Evolutionary conservation across 2,113 vertebrate genomes (phyloP).

Genomic region (Limnothrissa miodon): DNA sequence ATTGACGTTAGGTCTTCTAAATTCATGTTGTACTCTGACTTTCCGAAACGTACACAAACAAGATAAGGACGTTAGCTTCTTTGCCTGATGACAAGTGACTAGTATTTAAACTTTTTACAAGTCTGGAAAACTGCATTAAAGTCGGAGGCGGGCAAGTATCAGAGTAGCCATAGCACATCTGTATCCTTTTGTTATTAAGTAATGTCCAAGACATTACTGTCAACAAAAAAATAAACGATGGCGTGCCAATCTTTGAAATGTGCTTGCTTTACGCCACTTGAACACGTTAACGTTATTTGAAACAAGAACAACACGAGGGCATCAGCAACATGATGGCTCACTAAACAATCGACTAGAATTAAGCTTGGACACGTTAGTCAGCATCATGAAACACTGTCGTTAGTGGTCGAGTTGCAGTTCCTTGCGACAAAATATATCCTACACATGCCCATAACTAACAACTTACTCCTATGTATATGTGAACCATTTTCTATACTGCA

Average conservation of each 20-base stretch:
- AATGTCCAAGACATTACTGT: not conserved
- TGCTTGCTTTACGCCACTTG: not conserved
- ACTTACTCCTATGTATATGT: not conserved
- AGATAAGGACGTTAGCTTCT: not conserved
- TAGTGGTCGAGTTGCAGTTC: not conserved
- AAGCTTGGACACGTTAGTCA: not conserved
- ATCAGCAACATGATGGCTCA: not conserved
- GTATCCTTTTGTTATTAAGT: not conserved
- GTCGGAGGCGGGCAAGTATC: not conserved
- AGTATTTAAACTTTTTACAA: not conserved
- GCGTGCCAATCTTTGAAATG: not conserved
- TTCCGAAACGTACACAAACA: not conserved
- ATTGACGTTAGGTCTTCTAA: not conserved
- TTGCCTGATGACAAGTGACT: not conserved
- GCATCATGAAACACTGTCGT: not conserved
- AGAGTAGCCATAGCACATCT: not conserved
- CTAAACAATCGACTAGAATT: not conserved
- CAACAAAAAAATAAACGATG: not conserved
- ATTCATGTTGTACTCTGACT: not conserved
- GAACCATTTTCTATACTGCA: not conserved
- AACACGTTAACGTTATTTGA: not conserved
- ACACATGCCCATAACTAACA: not conserved
- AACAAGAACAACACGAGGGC: not conserved
- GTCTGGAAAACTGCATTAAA: not conserved
- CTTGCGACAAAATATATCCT: not conserved